Conservation (phyloP, 2,888 invertebrate species). For the Thereva unica region DNA sequence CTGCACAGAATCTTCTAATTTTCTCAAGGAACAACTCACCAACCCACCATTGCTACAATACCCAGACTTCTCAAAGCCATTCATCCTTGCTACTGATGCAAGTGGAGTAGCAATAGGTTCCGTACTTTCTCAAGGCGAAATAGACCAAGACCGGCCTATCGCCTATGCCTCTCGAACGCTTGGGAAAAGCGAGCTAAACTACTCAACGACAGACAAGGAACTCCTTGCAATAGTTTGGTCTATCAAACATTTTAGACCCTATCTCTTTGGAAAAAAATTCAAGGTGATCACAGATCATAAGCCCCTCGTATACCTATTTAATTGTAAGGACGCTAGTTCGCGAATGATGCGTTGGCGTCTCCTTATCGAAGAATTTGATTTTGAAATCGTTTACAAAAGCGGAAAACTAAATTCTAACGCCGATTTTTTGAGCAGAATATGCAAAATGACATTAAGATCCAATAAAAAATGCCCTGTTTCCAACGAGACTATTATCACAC, state of each 20-base stretch:
- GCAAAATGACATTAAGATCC: too few relatives aligned
- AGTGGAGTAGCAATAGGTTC: slow-evolving; percentile 43
- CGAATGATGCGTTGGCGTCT: slow-evolving; percentile 47
- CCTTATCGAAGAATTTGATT: slow-evolving; percentile 39
- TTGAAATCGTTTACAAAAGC: slow-evolving; percentile 43
- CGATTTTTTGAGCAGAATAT: too few relatives aligned
- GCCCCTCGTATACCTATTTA: slow-evolving; percentile 45
- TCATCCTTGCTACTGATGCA: slow-evolving; percentile 47
- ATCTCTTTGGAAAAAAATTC: slow-evolving; percentile 41
- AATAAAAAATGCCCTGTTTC: too few relatives aligned
- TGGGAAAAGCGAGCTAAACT: slow-evolving; percentile 43
- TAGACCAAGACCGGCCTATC: slow-evolving; percentile 41
- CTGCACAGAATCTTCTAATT: slow-evolving; percentile 21
- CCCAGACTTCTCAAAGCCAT: slow-evolving; percentile 48
- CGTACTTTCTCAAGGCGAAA: slow-evolving; percentile 44
- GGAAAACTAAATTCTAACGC: slow-evolving; percentile 41
- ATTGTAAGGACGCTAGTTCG: slow-evolving; percentile 44
- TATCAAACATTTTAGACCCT: background rate
- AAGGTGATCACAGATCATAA: slow-evolving; percentile 47
- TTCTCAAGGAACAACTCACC: slow-evolving; percentile 17
- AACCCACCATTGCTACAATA: slow-evolving; percentile 49
- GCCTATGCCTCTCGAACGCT: slow-evolving; percentile 46
- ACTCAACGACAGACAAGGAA: slow-evolving; percentile 46
- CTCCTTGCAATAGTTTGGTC: slow-evolving; percentile 31
- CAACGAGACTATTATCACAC: too few relatives aligned